These are phyloP conservation scores for Podocnemis expansa DNA, from an alignment of 2,113 vertebrate species.

Conservation along the genomic window DNA sequence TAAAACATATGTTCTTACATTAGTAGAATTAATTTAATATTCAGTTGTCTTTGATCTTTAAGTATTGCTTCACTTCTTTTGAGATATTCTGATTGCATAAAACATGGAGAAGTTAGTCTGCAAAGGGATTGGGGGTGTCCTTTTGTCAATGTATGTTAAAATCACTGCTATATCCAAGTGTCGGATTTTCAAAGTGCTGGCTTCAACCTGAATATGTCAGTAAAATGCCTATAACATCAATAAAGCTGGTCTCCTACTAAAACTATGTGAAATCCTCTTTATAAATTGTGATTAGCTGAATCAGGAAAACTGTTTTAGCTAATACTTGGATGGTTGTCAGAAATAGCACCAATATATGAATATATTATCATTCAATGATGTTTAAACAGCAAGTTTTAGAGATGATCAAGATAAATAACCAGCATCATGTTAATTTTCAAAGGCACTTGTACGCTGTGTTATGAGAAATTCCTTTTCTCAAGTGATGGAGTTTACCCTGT, in stretches of 20 bases:
- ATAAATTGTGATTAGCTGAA: not conserved
- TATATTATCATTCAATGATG: slow-evolving; percentile 55
- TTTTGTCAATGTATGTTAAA: not conserved
- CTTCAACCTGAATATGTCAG: not conserved
- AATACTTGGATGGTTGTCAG: slow-evolving; percentile 41
- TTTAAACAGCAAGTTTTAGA: slow-evolving; percentile 61
- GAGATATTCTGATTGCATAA: not conserved
- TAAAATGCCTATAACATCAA: not conserved
- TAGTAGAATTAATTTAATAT: not conserved
- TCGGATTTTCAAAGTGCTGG: not conserved
- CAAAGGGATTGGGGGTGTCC: not conserved
- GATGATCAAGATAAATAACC: slow-evolving; percentile 74
- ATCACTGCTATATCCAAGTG: not conserved
- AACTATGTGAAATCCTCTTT: not conserved
- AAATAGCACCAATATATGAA: slow-evolving; percentile 28
- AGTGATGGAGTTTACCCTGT: slow-evolving; percentile 77
- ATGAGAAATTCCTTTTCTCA: slow-evolving; percentile 75
- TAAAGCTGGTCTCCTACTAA: not conserved
- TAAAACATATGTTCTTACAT: not conserved
- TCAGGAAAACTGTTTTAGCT: slow-evolving; percentile 30
- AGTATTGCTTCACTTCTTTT: not conserved
- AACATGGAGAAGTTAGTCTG: not conserved
- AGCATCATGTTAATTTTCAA: slow-evolving; percentile 73
- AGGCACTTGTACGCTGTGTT: slow-evolving; percentile 71
- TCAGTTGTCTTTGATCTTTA: not conserved